Conservation (phyloP, 1,140 invertebrate species). For the Drosophila gunungcola region DNA sequence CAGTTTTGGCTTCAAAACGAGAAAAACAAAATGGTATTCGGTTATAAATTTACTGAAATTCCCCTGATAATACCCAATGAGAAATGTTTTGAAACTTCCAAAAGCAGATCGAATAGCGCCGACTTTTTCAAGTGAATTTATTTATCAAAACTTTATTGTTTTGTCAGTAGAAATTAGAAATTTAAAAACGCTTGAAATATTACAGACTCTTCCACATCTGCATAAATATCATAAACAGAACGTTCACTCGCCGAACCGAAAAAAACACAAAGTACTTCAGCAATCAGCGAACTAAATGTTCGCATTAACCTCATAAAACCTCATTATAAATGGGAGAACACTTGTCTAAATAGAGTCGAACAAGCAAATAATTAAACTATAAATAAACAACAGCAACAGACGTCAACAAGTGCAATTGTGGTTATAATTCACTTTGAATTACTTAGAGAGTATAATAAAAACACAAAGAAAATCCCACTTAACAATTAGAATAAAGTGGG, state of each 20-base stretch:
- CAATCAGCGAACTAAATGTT: constrained; percentile 28
- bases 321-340: constrained; percentile 30
- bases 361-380: constrained; percentile 48
- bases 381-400: constrained; percentile 53
- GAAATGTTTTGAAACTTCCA: neutral
- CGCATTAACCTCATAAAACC: constrained; percentile 36
- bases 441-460: constrained; percentile 25
- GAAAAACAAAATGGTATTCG: neutral
- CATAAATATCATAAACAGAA: constrained; percentile 15
- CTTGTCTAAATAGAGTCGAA: constrained; percentile 43
- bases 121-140: neutral
- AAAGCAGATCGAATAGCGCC: neutral
- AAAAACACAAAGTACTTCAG: constrained; percentile 4
- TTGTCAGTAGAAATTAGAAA: neutral
- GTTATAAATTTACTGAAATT: neutral
- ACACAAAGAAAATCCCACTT: constrained; percentile 18
- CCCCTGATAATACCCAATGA: neutral
- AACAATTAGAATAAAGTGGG: constrained; percentile 39
- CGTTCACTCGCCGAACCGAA: constrained; percentile 12
- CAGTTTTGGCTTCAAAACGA: neutral
- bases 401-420: constrained; percentile 33
- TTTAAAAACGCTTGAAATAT: constrained; percentile 9
- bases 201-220: neutral
- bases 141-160: neutral
- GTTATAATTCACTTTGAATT: constrained; percentile 20